phyloP scores from a whole-genome alignment of 2,888 invertebrate species.

The Eristalis arbustorum region DNA sequence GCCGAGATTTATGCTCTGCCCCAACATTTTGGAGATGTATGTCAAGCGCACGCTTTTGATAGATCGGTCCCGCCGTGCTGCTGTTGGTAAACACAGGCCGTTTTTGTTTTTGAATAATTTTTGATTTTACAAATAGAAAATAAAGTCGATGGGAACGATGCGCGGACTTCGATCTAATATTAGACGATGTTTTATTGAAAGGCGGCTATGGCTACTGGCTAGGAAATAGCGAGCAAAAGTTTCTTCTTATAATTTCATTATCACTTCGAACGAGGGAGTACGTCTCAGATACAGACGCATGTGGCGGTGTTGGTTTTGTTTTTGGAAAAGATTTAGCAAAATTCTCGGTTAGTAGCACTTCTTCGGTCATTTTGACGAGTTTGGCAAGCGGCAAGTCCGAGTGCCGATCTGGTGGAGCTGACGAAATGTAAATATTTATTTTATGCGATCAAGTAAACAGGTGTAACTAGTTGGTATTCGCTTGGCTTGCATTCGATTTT shows the following conservation, averaged over 20 bases:
- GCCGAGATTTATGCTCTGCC: constrained; percentile 22
- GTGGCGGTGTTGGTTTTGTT: not conserved
- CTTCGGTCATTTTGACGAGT: constrained; percentile 38
- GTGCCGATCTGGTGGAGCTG: constrained; percentile 5
- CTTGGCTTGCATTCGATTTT: constrained; percentile 3
- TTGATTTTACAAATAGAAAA: constrained; percentile 20
- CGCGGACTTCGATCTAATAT: constrained; percentile 45
- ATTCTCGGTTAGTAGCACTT: constrained; percentile 38
- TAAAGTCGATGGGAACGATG: not conserved
- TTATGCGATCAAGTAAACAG: not conserved
- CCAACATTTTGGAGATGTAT: constrained; percentile 18
- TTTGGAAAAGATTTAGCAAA: constrained; percentile 3
- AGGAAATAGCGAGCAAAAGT: not conserved
- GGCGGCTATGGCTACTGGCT: not conserved
- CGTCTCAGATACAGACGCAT: not conserved
- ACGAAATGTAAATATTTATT: constrained; percentile 47
- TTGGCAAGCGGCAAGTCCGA: constrained; percentile 16
- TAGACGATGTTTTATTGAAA: constrained; percentile 26
- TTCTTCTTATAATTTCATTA: not conserved
- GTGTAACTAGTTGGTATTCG: constrained; percentile 13
- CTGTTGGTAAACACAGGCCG: constrained; percentile 30
- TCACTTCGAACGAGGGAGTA: not conserved
- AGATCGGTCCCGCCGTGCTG: not conserved
- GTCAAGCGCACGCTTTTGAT: constrained; percentile 49
- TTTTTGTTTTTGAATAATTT: not conserved